Evolutionary conservation across 2,797 vertebrate species (phyloP), one percentile per base, ranked within the genome.

Genomic region (Rhodeus uyekii): DNA sequence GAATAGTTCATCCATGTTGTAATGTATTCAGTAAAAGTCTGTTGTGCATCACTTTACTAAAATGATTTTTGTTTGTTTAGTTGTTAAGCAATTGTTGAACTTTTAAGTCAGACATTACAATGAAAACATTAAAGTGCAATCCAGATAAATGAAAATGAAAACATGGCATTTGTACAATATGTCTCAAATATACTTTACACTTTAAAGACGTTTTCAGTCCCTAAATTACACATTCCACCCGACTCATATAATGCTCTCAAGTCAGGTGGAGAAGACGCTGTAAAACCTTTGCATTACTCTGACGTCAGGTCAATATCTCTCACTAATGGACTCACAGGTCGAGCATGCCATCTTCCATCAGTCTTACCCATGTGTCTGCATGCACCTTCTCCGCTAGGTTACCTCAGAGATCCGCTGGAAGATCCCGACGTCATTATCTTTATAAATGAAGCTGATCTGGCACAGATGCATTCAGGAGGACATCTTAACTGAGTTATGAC

Each of bases 371-470:
- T 53, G 53, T 75, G 73, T 27, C 53, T 50, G 22, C 36, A 14
- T 2, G 22, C 36, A n/a, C 76, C 76, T 39, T 78, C 64, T 79
- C 50, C 24, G 53, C 42, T 55, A 80, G 68, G 65, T 44, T 71
- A 80, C 38, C 38, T 80, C 50, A 16, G 67, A 71, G 78, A 80
- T 80, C 78, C 19, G 16, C 68, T 80, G 78, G 67, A 80, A 71
- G 67, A 80, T 80, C 67, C 67, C 44, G 10, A 61, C 68, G 68
- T 60, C 78, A 80, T 80, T 80, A 80, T 48, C 53, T 80, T 80
- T 72, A 80, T 80, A 80, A 80, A 80, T 80, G 78, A 80, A 72
- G 68, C 68, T 63, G 78, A 80, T 80, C 58, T 73, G 78, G 78
- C 78, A 80, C 44, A 63, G 55, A 80, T 63, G 69, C 67, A 71